Evolutionary conservation across 2,113 vertebrate species (phyloP).

Genomic region (Falcunculus frontatus): DNA sequence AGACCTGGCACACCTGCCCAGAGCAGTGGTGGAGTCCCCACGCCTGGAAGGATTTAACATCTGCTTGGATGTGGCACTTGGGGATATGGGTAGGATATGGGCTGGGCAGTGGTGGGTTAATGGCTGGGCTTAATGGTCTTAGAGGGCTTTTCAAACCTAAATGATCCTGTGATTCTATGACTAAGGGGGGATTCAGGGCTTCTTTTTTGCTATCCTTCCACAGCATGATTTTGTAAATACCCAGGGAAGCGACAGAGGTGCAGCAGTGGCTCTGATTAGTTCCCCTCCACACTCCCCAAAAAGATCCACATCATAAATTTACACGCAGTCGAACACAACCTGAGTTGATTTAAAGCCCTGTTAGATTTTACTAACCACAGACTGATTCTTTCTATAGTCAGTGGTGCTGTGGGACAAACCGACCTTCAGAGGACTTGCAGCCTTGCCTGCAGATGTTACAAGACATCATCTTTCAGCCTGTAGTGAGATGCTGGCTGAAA

Average conservation of each 20-base stretch:
- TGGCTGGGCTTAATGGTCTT: background rate
- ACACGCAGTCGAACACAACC: background rate
- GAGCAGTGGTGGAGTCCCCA: too few species aligned
- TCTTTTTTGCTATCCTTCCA: background rate
- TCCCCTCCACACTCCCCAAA: rapidly evolving
- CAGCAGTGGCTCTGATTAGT: rapidly evolving
- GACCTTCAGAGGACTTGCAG: too few species aligned
- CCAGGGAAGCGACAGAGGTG: background rate
- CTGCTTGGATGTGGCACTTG: rapidly evolving
- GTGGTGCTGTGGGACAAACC: background rate
- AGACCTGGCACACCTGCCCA: background rate
- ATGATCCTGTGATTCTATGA: background rate
- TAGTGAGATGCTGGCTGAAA: background rate
- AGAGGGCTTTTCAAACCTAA: background rate
- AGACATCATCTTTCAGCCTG: background rate
- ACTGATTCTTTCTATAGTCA: background rate
- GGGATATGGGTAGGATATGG: too few species aligned
- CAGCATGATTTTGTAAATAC: background rate
- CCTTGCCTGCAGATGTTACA: background rate
- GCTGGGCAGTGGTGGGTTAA: too few species aligned
- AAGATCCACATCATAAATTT: rapidly evolving
- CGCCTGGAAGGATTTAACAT: background rate
- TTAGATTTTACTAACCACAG: background rate
- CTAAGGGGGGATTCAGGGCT: background rate
- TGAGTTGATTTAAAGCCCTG: rapidly evolving